Conservation (phyloP, 2,113 vertebrate species). For the Cheilinus undulatus region DNA sequence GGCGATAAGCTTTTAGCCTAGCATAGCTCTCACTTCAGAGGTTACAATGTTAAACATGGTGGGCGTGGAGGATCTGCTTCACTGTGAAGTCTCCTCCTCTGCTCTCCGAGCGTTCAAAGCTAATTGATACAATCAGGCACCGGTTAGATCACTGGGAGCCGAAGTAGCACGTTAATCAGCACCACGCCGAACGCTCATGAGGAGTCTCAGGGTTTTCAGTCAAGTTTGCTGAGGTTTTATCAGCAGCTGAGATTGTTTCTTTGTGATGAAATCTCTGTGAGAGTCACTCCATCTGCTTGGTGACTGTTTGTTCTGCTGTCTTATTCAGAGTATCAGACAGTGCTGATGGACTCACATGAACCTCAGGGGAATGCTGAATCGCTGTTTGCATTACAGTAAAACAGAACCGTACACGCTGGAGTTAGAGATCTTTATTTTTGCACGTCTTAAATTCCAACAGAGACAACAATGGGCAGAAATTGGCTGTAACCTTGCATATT, state of each 20-base stretch:
- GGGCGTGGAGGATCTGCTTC: constrained; percentile 33
- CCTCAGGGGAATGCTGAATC: not conserved
- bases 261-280: not conserved
- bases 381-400: not conserved
- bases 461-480: too few species aligned
- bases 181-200: constrained; percentile 3
- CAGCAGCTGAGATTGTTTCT: not conserved
- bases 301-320: not conserved
- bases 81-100: constrained; percentile 35
- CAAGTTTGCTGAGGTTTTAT: constrained; percentile 9
- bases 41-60: constrained; percentile 40
- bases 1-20: constrained; percentile 26
- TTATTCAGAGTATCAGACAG: not conserved
- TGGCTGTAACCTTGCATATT: too few species aligned
- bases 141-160: too few species aligned
- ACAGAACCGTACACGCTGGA: too few species aligned
- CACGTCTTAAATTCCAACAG: too few species aligned
- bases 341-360: not conserved
- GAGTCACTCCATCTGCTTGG: constrained; percentile 21
- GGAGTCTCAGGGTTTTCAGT: not conserved
- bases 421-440: too few species aligned
- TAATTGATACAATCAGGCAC: constrained; percentile 21
- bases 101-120: not conserved
- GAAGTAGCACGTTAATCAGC: constrained; percentile 29
- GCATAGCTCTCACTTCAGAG: constrained; percentile 1